Conservation (phyloP, 2,888 invertebrate species). For the Caenorhabditis sp. region DNA sequence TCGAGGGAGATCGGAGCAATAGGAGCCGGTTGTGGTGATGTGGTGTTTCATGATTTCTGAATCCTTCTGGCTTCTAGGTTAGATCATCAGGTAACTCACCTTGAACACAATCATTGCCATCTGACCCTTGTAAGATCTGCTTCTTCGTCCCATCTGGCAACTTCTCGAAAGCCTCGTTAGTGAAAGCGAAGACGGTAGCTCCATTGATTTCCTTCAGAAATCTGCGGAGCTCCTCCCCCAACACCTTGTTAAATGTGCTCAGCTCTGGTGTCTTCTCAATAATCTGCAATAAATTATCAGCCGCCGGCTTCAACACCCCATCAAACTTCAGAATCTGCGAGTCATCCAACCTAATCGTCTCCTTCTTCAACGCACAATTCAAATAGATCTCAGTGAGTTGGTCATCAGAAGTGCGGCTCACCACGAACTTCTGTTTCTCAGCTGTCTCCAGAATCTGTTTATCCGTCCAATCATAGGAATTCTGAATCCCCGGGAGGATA, state of each 20-base stretch:
- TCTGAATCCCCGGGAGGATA: background rate
- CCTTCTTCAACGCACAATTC: background rate
- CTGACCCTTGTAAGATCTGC: background rate
- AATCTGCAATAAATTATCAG: background rate
- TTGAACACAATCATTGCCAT: slow-evolving; percentile 1
- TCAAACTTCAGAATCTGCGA: background rate
- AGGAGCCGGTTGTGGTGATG: background rate
- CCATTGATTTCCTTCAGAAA: background rate
- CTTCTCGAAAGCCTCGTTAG: slow-evolving; percentile 1
- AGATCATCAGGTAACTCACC: no score
- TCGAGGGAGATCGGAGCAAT: background rate
- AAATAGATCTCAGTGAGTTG: background rate
- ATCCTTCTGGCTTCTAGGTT: no score
- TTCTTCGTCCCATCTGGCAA: background rate
- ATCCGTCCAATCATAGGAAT: background rate
- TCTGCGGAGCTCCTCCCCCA: background rate
- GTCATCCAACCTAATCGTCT: background rate
- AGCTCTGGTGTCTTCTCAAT: background rate
- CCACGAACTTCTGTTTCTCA: background rate
- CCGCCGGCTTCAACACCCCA: slow-evolving; percentile 1
- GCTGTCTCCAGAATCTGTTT: background rate
- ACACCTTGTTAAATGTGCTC: background rate
- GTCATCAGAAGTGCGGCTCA: background rate
- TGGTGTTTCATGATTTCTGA: background rate
- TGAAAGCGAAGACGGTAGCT: slow-evolving; percentile 9